Evolutionary conservation across 2,113 vertebrate genomes (phyloP).

Genomic region (Alligator sinensis): DNA sequence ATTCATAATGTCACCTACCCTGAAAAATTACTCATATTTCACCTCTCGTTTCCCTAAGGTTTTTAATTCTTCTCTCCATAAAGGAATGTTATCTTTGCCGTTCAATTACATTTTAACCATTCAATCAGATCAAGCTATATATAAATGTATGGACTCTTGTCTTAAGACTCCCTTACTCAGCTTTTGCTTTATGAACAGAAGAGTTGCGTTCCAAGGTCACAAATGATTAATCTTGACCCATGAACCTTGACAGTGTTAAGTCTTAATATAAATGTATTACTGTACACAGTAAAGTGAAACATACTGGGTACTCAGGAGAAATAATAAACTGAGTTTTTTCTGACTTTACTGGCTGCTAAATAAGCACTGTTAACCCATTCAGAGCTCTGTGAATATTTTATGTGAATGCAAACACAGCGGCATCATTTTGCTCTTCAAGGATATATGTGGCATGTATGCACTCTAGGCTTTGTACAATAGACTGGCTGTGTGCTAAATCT

Average conservation of each 20-base stretch:
- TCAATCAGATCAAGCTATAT: conserved; percentile 21
- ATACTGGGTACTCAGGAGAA: conserved; percentile 25
- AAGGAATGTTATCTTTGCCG: conserved; percentile 52
- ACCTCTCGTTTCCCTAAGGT: conserved; percentile 26
- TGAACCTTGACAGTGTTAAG: conserved; percentile 48
- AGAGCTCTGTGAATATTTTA: background rate
- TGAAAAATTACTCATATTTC: conserved; percentile 35
- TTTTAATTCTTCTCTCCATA: conserved; percentile 26
- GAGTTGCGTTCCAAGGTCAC: conserved; percentile 64
- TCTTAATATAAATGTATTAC: conserved; percentile 52
- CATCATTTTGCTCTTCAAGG: background rate
- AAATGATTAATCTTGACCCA: conserved; percentile 65
- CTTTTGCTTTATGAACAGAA: conserved; percentile 30
- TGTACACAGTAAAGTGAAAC: conserved; percentile 18
- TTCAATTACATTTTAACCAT: conserved; percentile 40
- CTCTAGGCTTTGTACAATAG: background rate
- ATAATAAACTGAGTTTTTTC: conserved; percentile 55
- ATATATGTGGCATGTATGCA: background rate
- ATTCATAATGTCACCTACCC: conserved; percentile 13
- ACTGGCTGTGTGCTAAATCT: background rate
- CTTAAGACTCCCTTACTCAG: conserved; percentile 61
- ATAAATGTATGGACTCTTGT: background rate
- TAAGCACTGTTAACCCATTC: conserved; percentile 14
- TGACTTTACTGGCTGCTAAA: conserved; percentile 38
- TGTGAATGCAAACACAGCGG: background rate